Conservation (phyloP, 2,113 vertebrate species). For the Macaca nemestrina region DNA sequence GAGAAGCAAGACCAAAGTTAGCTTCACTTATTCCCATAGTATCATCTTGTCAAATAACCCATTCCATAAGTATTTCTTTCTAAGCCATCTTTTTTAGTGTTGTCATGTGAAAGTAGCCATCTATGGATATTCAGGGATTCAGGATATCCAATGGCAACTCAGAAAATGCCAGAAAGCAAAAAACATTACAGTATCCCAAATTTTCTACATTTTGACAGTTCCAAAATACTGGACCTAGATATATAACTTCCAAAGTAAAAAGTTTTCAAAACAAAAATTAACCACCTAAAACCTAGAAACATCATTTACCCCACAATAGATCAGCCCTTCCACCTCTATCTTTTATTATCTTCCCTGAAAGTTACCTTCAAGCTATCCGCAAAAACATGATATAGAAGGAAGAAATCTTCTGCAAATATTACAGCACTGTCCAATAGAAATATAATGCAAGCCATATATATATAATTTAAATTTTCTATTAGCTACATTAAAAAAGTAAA, state of each 20-base stretch:
- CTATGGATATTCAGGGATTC: neutral
- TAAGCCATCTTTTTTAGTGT: neutral
- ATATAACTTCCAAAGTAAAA: slow-evolving; percentile 38
- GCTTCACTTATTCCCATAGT: neutral
- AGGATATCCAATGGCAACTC: neutral
- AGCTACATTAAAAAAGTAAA: neutral
- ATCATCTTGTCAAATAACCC: neutral
- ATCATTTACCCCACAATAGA: neutral
- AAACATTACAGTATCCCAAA: neutral
- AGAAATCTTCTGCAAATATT: neutral
- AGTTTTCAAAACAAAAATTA: slow-evolving; percentile 39
- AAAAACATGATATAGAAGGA: neutral
- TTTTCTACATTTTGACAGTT: neutral
- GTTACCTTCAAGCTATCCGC: neutral
- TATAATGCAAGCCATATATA: neutral
- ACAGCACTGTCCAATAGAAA: neutral
- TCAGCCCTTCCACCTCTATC: neutral
- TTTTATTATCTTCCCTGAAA: slow-evolving; percentile 15
- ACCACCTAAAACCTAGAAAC: slow-evolving; percentile 14
- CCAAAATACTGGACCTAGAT: neutral
- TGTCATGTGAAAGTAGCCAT: neutral
- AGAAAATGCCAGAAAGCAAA: neutral
- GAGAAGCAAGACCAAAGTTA: neutral
- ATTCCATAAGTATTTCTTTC: neutral
- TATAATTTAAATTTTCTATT: neutral